Percentiles rank a stretch among this genome's conserved stretches.
Conservation (phyloP, 2,113 vertebrate genomes). For the Peucedramus taeniatus region DNA sequence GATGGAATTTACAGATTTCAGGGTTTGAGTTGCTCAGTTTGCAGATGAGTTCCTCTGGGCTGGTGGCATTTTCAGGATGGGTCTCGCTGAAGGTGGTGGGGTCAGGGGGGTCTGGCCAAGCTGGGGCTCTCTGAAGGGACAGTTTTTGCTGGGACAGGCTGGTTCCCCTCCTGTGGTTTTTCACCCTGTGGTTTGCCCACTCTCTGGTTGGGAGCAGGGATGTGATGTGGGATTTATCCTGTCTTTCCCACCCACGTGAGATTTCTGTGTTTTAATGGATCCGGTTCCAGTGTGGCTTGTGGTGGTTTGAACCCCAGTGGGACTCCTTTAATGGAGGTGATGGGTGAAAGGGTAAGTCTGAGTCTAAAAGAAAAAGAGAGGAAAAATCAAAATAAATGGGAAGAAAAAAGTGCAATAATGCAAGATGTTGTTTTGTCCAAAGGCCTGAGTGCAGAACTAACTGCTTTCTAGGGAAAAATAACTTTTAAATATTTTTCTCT, state of each 20-base stretch:
- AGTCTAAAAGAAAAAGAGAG: background rate
- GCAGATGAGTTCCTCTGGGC: accelerated
- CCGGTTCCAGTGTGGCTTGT: background rate
- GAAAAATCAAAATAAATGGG: background rate
- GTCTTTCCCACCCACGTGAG: background rate
- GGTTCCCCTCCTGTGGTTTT: background rate
- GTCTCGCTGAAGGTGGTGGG: accelerated
- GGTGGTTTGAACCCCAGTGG: background rate
- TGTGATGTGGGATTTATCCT: accelerated
- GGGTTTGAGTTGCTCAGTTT: background rate
- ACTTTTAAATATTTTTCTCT: background rate
- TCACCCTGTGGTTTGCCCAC: background rate
- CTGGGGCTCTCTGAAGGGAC: background rate
- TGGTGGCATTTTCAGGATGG: background rate
- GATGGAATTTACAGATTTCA: background rate
- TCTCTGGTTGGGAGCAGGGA: background rate
- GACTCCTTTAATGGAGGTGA: background rate
- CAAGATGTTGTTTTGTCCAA: background rate
- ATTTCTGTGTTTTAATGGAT: background rate
- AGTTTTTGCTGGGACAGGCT: background rate
- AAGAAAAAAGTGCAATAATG: background rate
- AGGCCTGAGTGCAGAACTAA: background rate
- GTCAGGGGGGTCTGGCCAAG: accelerated
- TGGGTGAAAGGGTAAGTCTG: background rate
- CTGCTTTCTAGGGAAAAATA: background rate